Evolutionary conservation across 1,140 invertebrate genomes (phyloP), one percentile per base, ranked within the genome.

Genomic region (Oreohelix idahoensis): DNA sequence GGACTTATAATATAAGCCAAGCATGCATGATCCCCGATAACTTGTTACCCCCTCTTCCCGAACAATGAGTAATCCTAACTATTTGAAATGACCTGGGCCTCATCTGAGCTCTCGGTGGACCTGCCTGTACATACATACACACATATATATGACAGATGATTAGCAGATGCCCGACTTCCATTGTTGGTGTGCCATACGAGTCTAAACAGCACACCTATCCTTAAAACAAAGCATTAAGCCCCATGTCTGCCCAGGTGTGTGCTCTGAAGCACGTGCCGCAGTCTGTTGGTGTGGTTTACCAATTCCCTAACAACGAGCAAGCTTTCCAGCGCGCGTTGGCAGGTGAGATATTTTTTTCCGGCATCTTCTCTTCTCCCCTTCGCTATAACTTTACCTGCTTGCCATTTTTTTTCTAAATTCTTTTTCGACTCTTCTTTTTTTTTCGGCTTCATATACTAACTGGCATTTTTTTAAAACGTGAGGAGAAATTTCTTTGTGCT

Each of bases 331-430:
- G 39, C n/a, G 38, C 38, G 8, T 42, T 8, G 23, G 42, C 36
- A 42, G 71, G 38, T 42, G 38, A 36, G 26, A n/a, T 36, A 23
- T 45, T 39, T 49, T 39, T 17, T 36, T 20, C 70, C 35, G 8
- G 0, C 36, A 10, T 8, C 38, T 23, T 29, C 8, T 29, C 20
- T 26, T 42, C 32, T 66, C 78, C 0, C 53, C 58, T 36, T 66
- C 58, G 10, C 23, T 63, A 23, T 63, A 42, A 13, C 78, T 79
- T 58, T 79, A 49, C 58, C 78, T 79, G 45, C 58, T 42, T 69
- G 29, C 20, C 53, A 10, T 5, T 38, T 58, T 32, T 10, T 39
- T 42, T 39, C 58, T 39, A 36, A 4, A n/a, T 66, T 29, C 35
- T 45, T 78, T 39, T 23, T 29, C 32, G 10, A 20, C 29, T 79